Percentiles rank a stretch among this genome's conserved stretches.
phyloP scores from a whole-genome alignment of 2,113 vertebrate species.

The Scomber scombrus region DNA sequence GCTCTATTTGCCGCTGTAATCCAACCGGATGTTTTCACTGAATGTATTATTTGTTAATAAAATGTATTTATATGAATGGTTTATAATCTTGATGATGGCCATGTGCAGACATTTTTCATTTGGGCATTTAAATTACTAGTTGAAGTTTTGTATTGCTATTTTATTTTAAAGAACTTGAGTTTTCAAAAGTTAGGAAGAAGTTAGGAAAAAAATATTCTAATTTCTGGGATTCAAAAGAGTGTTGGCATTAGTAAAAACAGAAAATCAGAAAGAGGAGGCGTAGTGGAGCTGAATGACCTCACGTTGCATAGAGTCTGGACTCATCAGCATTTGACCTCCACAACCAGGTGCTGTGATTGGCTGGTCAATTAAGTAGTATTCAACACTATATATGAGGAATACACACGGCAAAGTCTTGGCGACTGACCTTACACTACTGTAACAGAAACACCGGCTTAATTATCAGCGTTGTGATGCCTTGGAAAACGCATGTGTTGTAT shows the following conservation, averaged over 20 bases:
- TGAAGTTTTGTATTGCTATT: not conserved
- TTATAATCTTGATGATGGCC: not conserved
- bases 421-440: not conserved
- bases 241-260: too few species aligned
- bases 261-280: too few species aligned
- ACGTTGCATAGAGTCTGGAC: not conserved
- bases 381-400: not conserved
- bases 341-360: constrained; percentile 47
- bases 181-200: too few species aligned
- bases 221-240: too few species aligned
- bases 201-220: too few species aligned
- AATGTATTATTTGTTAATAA: constrained; percentile 54
- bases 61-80: constrained; percentile 23
- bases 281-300: too few species aligned
- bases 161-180: too few species aligned
- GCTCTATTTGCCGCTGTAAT: not conserved
- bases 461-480: constrained; percentile 3
- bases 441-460: not conserved
- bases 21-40: constrained; percentile 13
- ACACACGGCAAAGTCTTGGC: not conserved
- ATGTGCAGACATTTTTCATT: not conserved
- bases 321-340: not conserved
- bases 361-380: constrained; percentile 19
- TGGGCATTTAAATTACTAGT: too few species aligned
- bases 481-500: not conserved